A percentile compares a stretch with the other conserved stretches of the same genome.
Conservation (phyloP, 2,113 vertebrate species). For the Cochlearius cochlearius region DNA sequence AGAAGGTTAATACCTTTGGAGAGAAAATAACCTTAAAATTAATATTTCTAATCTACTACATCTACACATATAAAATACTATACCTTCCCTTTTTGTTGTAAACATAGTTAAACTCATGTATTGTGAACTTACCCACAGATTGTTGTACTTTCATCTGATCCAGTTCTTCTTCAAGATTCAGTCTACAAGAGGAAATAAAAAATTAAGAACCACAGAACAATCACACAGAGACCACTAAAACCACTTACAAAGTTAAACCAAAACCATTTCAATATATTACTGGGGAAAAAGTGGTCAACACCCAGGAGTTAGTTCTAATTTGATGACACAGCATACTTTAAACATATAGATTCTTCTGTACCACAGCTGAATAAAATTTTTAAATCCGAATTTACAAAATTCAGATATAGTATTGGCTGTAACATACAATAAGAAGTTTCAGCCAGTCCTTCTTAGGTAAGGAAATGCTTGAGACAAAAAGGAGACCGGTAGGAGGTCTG, state of each 20-base stretch:
- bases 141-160: constrained; percentile 78
- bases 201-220: background rate
- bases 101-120: constrained; percentile 76
- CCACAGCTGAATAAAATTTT: background rate
- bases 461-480: background rate
- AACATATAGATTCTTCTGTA: background rate
- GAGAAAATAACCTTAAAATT: background rate
- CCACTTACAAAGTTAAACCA: background rate
- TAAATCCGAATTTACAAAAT: background rate
- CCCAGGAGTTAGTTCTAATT: background rate
- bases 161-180: constrained; percentile 83
- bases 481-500: background rate
- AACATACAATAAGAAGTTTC: background rate
- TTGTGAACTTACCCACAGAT: constrained; percentile 76
- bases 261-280: background rate
- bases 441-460: background rate
- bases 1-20: background rate
- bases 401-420: background rate
- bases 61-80: background rate
- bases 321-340: background rate
- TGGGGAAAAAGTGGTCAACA: background rate
- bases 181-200: constrained; percentile 66
- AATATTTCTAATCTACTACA: background rate
- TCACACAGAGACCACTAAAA: background rate
- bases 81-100: constrained; percentile 76